Evolutionary conservation across 2,113 vertebrate species (phyloP).

Genomic region (Notechis scutatus): DNA sequence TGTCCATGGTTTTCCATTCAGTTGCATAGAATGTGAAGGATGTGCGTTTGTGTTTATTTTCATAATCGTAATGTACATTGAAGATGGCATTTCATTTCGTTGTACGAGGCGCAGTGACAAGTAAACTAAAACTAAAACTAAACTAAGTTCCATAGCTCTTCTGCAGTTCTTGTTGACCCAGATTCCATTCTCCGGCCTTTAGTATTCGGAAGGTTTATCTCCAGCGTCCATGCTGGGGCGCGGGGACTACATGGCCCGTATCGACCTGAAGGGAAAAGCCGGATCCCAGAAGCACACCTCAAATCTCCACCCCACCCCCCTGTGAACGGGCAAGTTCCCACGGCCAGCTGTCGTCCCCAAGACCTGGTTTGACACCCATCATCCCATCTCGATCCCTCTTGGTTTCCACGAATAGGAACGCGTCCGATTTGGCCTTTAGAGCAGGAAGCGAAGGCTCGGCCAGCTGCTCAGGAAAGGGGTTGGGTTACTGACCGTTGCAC

Average conservation of each 20-base stretch:
- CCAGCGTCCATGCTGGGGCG: background rate
- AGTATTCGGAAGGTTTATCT: background rate
- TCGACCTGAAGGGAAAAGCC: background rate
- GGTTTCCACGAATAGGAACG: background rate
- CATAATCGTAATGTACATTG: no score
- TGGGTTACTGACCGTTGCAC: conserved; percentile 23
- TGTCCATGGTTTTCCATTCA: no score
- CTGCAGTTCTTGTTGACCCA: background rate
- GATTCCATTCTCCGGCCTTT: background rate
- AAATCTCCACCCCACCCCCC: background rate
- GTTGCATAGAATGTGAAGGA: no score
- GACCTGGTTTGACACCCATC: background rate
- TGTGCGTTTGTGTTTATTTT: no score
- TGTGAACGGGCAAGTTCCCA: background rate
- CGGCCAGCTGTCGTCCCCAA: background rate
- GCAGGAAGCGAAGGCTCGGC: background rate
- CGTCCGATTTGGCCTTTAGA: background rate
- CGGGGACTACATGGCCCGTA: background rate
- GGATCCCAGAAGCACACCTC: background rate
- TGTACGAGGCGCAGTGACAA: no score
- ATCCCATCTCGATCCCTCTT: background rate
- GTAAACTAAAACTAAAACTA: no score
- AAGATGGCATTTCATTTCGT: no score
- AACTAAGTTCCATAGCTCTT: background rate
- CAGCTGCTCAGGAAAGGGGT: conserved; percentile 13